Percentiles rank a stretch among this genome's conserved stretches.
These are phyloP conservation scores for Dermatemys mawii DNA, from an alignment of 2,113 vertebrate genomes.

Conservation along the genomic window DNA sequence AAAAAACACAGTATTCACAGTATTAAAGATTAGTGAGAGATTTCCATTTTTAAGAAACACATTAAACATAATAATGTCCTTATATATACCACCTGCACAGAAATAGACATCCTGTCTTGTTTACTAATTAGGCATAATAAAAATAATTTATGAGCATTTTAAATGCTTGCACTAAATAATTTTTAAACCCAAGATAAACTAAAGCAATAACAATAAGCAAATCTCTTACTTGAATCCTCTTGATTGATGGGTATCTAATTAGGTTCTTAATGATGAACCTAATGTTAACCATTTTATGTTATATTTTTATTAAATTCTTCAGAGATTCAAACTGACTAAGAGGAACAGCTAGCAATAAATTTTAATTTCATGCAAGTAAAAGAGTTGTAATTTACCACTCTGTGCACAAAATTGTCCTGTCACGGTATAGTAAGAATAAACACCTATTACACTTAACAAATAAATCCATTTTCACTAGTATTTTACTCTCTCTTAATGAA, in stretches of 20 bases:
- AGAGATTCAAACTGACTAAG: not conserved
- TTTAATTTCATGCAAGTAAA: not conserved
- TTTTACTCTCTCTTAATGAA: not conserved
- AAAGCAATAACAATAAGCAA: not conserved
- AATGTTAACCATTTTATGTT: not conserved
- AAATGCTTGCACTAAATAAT: not conserved
- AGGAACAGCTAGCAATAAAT: not conserved
- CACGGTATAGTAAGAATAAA: not conserved
- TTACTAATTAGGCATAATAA: not conserved
- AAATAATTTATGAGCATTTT: not conserved
- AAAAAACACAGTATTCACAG: not conserved
- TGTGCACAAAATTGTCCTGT: not conserved
- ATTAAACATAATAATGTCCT: not conserved
- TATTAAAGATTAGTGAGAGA: not conserved
- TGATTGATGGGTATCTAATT: not conserved
- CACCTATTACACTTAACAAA: not conserved
- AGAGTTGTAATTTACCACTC: not conserved
- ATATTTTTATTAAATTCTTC: not conserved
- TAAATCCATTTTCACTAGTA: not conserved
- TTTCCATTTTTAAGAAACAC: not conserved
- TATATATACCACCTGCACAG: not conserved
- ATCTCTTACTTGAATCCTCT: not conserved
- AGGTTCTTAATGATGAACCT: not conserved
- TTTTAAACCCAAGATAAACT: not conserved
- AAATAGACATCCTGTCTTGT: not conserved